Percentiles rank a stretch among this genome's conserved stretches.
Conservation (phyloP, 1,140 invertebrate species). For the Temnothorax longispinosus region DNA sequence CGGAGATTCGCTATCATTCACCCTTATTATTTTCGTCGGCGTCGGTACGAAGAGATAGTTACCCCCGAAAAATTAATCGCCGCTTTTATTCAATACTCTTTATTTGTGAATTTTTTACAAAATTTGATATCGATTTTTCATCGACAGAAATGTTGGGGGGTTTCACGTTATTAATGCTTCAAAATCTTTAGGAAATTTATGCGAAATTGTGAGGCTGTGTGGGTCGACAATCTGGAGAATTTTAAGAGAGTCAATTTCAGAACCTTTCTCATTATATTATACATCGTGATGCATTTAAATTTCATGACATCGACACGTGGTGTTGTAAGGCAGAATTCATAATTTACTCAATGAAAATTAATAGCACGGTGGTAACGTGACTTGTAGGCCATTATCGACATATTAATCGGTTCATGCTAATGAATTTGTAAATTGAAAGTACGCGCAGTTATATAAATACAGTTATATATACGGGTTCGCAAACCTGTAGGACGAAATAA, state of each 20-base stretch:
- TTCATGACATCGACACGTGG: slow-evolving; percentile 10
- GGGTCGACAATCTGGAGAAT: not conserved
- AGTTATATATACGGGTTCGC: not conserved
- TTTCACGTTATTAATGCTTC: not conserved
- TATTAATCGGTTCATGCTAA: slow-evolving; percentile 45
- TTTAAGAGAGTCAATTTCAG: slow-evolving; percentile 6
- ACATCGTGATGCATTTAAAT: not conserved
- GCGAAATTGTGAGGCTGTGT: not conserved
- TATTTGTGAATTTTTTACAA: not conserved
- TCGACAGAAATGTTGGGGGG: not conserved
- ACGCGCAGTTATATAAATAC: slow-evolving; percentile 19
- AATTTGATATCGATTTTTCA: not conserved
- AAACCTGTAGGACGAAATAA: slow-evolving; percentile 1
- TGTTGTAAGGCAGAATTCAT: slow-evolving; percentile 15
- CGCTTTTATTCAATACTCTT: not conserved
- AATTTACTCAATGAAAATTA: slow-evolving; percentile 39
- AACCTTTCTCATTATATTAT: not conserved
- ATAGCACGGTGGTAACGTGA: slow-evolving; percentile 22
- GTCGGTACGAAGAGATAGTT: not conserved
- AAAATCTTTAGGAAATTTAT: not conserved
- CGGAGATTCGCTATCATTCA: slow-evolving; percentile 48
- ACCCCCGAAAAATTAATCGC: not conserved
- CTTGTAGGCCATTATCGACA: slow-evolving; percentile 46
- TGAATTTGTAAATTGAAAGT: slow-evolving; percentile 52
- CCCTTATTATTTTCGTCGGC: slow-evolving; percentile 53